Evolutionary conservation across 1,140 invertebrate species (phyloP).

Genomic region (Drosophila lacteicornis): DNA sequence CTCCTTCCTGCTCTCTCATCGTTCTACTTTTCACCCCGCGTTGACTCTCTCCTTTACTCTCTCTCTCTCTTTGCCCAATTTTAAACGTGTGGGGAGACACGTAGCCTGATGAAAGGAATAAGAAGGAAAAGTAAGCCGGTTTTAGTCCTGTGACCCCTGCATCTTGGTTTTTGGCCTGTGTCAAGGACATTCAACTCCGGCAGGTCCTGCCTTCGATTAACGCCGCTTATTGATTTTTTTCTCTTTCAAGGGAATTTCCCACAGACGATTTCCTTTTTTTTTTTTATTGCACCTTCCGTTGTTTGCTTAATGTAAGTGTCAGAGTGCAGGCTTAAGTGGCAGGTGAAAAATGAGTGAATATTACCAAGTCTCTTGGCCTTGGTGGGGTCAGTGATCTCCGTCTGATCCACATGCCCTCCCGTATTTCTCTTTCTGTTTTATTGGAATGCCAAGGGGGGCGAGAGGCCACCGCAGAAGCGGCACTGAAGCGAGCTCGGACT

Average conservation of each 20-base stretch:
- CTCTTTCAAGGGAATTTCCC: constrained; percentile 3
- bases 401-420: background rate
- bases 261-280: background rate
- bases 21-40: constrained; percentile 1
- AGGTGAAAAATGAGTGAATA: constrained; percentile 28
- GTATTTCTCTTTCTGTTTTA: background rate
- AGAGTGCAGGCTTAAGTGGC: constrained; percentile 23
- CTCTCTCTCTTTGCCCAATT: constrained; percentile 9
- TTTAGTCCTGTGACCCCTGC: constrained; percentile 37
- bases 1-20: constrained; percentile 8
- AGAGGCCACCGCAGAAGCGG: constrained; percentile 15
- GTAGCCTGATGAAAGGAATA: constrained; percentile 34
- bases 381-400: constrained; percentile 27
- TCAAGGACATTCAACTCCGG: constrained; percentile 71
- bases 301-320: background rate
- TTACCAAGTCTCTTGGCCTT: constrained; percentile 34
- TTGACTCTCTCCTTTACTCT: background rate
- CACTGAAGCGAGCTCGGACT: constrained; percentile 25
- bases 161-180: constrained; percentile 38
- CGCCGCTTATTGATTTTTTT: constrained; percentile 54
- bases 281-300: constrained; percentile 10
- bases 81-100: constrained; percentile 52
- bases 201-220: constrained; percentile 25
- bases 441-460: constrained; percentile 8
- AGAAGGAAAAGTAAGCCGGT: constrained; percentile 14